These are phyloP conservation scores for Merluccius polli DNA, from an alignment of 2,797 vertebrate species.

Conservation along the genomic window DNA sequence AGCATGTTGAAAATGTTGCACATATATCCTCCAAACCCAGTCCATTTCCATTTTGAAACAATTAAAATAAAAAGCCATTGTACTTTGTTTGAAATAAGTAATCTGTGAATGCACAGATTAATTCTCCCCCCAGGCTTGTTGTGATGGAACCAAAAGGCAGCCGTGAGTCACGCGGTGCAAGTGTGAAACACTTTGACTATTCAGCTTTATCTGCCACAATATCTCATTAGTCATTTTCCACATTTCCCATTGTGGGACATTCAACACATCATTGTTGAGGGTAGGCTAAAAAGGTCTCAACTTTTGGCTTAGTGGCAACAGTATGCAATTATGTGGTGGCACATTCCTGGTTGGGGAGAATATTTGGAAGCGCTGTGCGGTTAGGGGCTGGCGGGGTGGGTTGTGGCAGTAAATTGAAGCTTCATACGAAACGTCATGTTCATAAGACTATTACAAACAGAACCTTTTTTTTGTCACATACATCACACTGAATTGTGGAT, in stretches of 20 bases:
- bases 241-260: conserved; percentile 58
- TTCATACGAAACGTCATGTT: conserved; percentile 70
- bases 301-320: conserved; percentile 60
- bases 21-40: conserved; percentile 42
- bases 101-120: conserved; percentile 49
- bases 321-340: conserved; percentile 64
- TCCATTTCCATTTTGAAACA: conserved; percentile 44
- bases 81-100: conserved; percentile 53
- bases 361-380: conserved; percentile 45
- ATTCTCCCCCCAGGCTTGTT: conserved; percentile 62
- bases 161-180: conserved; percentile 68
- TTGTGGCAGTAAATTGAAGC: background rate
- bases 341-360: conserved; percentile 59
- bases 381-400: conserved; percentile 51
- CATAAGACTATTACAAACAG: conserved; percentile 59
- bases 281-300: conserved; percentile 51
- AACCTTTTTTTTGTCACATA: conserved; percentile 32
- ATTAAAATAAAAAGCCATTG: conserved; percentile 60
- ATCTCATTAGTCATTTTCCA: conserved; percentile 51
- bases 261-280: conserved; percentile 56
- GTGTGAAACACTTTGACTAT: conserved; percentile 66
- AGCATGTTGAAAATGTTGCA: conserved; percentile 40
- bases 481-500: background rate
- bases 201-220: conserved; percentile 54
- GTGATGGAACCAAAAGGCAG: conserved; percentile 54